Base-by-base conservation (phyloP, 2,888 invertebrate genomes). In the Latrodectus hesperus region DNA sequence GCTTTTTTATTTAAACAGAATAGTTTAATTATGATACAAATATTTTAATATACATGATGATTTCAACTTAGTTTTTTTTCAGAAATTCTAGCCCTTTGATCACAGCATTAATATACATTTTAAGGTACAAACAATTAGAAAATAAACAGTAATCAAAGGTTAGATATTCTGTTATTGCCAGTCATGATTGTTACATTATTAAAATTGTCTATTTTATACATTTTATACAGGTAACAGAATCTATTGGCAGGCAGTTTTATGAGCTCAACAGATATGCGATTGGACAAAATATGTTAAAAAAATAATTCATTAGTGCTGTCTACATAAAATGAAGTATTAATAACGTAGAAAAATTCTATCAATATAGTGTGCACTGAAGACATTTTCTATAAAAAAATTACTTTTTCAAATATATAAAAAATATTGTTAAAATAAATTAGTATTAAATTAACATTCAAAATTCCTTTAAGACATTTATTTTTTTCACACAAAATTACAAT, bases 1-100 rank as follows among this genome's bases (percentile, higher is more conserved):
- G 38, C 38, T 72, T 70, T 70, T 72, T 72, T 51, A 51, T 72
- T 72, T 17, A 72, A 72, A 51, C 72, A 72, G 72, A 72, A 72
- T 72, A 72, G 49, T 72, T 72, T 72, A 49, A 52, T 72, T 72
- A 52, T 72, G 51, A 72, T 72, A 72, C 72, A 72, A 72, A 72
- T 17, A 52, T 72, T 72, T 72, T 72, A 72, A 52, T n/a, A 72
- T 52, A 72, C 72, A 72, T 16, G 16, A 55, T 55, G 55, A 55
- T 55, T 55, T 55, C 3, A 55, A 55, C 16, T 14, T 55, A 14
- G 11, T 55, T 55, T 55, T 55, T 53, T 55, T 55, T 6, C 55
- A 55, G 55, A 55, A 55, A 55, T 55, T 55, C 16, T 55, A 55
- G 55, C 55, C 16, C 55, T 55, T 55, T 55, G 55, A 55, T 16